Base-by-base conservation (phyloP, 2,797 vertebrate species). In the Serranus cabrilla region DNA sequence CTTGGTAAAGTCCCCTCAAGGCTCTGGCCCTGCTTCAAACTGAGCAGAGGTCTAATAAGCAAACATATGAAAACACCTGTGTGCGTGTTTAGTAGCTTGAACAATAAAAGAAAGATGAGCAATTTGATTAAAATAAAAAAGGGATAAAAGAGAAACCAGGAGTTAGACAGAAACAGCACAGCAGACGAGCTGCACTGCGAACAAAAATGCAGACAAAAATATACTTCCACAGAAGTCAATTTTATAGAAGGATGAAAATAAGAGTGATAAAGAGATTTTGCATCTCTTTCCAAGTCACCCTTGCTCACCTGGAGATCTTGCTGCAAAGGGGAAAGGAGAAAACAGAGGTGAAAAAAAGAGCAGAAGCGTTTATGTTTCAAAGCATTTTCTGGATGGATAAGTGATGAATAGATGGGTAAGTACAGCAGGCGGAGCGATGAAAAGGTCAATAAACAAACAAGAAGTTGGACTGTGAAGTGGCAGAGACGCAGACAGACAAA, bases 241-340 rank as follows among this genome's bases (percentile, higher is more conserved):
- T 34, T 64, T 42, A 78, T 76, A 59, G 18, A 65, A 18, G 10
- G 25, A 72, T 56, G 67, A 63, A 76, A 84, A 67, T 16, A 72
- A 83, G 70, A 87, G 82, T 68, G 82, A 89, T 17, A 9, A 18
- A 61, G 78, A 87, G 79, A 89, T 61, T 70, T 67, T 54, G 37
- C 49, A 81, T 87, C 79, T 84, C 85, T 59, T 87, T 60, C 80
- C 45, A 71, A 57, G 80, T 87, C 87, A 86, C 85, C 74, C 73
- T 89, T 73, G 68, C 93, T 94, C 92, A 94, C 93, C 93, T 94
- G 93, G 93, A 87, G 93, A 94, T 92, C 91, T 93, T 88, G 92
- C 93, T 94, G 93, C 83, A 68, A 91, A 91, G 65, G 58, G 61
- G 8, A 83, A 70, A 87, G 65, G 58, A 87, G 57, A 91, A 84